Base-by-base conservation (phyloP, 2,888 invertebrate species). In the Ophonus ardosiacus region DNA sequence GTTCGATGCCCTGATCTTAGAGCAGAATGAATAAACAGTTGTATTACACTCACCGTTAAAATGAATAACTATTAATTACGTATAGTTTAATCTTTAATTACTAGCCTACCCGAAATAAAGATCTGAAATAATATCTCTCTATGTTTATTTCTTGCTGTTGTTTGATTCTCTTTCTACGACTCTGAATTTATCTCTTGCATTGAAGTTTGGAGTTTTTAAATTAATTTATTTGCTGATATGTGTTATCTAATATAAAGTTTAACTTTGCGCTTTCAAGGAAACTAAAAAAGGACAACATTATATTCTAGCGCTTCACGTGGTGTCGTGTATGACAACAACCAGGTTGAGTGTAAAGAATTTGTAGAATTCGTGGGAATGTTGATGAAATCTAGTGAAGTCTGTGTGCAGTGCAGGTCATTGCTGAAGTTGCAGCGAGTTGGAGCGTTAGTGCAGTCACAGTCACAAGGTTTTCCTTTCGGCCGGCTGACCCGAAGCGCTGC, bases 391-490 rank as follows among this genome's bases (percentile, higher is more conserved):
- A 51, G 43, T 51, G 43, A 51, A 51, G 63, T 63, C 59, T 10
- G 21, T 18, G 63, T 21, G 59, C 59, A 59, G 59, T 18, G 31
- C 5, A 31, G 31, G 68, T 10, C 31, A 68, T 68, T 68, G 38
- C 15, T 40, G 17, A 68, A 68, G 68, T 68, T 68, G 31, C 68
- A 68, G 68, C 17, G 40, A 74, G 43, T 74, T 43, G 21, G 31
- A 31, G 40, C 68, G 68, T 68, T 65, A 68, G 68, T 68, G 63
- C 63, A 59, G 59, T 59, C 21, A 63, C 21, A 24, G 21, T 59
- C 43, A 80, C 59, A 61, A 80, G 80, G 63, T 38, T 61, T 80
- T 59, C 59, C 80, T 80, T 61, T 80, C 80, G 80, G 80, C 63
- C 63, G 80, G 80, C 18, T 80, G 80, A 80, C 38, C 80, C 61